phyloP scores from a whole-genome alignment of 2,888 invertebrate genomes.

The Conchocele bisecta region DNA sequence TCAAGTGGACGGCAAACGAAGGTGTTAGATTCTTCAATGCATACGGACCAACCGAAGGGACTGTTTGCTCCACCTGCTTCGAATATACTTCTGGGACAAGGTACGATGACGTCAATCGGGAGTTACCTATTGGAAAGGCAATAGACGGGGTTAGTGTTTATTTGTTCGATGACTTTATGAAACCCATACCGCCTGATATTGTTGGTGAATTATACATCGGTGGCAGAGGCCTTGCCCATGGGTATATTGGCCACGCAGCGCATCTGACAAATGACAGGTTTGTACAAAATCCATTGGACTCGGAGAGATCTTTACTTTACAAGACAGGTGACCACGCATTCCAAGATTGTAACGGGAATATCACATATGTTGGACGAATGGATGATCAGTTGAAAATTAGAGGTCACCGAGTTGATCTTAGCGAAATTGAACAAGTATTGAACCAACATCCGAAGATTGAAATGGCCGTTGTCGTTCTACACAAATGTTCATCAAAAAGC shows the following conservation, averaged over 20 bases:
- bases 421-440: constrained; percentile 88
- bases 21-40: constrained; percentile 90
- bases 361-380: constrained; percentile 89
- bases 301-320: constrained; percentile 85
- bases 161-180: constrained; percentile 88
- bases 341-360: constrained; percentile 86
- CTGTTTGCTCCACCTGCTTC: constrained; percentile 94
- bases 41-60: constrained; percentile 95
- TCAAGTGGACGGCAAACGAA: constrained; percentile 89
- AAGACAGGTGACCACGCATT: constrained; percentile 93
- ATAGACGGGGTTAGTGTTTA: constrained; percentile 92
- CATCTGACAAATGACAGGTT: constrained; percentile 84
- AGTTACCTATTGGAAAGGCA: constrained; percentile 92
- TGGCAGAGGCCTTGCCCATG: constrained; percentile 90
- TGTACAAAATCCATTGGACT: constrained; percentile 57
- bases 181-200: constrained; percentile 88
- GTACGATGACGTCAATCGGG: constrained; percentile 83
- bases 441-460: constrained; percentile 69
- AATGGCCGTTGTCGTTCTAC: constrained; percentile 65
- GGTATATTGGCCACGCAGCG: constrained; percentile 88
- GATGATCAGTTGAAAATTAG: constrained; percentile 87
- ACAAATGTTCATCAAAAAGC: constrained; percentile 48
- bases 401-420: constrained; percentile 92
- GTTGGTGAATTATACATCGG: constrained; percentile 93
- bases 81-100: constrained; percentile 84